Conservation (phyloP, 2,888 invertebrate species). For the Griposia aprilina region DNA sequence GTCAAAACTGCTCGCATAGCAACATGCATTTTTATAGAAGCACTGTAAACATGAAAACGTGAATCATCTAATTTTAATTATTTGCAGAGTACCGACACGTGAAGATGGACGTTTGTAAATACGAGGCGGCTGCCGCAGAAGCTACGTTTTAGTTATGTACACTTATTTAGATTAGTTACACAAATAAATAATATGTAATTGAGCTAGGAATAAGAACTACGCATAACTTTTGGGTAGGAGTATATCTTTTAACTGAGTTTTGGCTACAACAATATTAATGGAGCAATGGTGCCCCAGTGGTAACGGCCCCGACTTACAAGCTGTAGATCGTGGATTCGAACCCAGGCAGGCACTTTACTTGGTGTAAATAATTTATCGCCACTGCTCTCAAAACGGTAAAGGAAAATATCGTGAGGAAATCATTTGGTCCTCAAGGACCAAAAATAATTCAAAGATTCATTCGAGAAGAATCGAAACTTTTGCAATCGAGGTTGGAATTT, state of each 20-base stretch:
- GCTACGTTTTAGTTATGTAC: conserved; percentile 40
- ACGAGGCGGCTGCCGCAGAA: conserved; percentile 80
- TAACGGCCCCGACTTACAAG: too few species aligned
- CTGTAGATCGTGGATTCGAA: too few species aligned
- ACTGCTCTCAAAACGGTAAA: too few species aligned
- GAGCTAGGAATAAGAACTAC: background rate
- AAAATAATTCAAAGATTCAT: too few species aligned
- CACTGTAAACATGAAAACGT: background rate
- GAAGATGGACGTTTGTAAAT: conserved; percentile 82
- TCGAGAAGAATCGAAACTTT: too few species aligned
- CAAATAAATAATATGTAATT: background rate
- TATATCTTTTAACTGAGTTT: background rate
- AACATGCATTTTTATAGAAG: background rate
- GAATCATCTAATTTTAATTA: conserved; percentile 18
- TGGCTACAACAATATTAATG: background rate
- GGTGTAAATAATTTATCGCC: too few species aligned
- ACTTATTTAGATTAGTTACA: background rate
- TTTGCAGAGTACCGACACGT: conserved; percentile 86
- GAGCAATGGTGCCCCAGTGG: too few species aligned
- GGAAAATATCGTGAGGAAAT: too few species aligned
- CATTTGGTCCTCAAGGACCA: too few species aligned
- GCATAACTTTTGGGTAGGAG: background rate
- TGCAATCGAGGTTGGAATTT: too few species aligned
- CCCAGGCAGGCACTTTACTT: too few species aligned
- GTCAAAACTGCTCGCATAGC: background rate